A percentile compares a stretch with the other conserved stretches of the same genome.
phyloP scores from a whole-genome alignment of 2,888 invertebrate genomes.

The Chrysolina americana region DNA sequence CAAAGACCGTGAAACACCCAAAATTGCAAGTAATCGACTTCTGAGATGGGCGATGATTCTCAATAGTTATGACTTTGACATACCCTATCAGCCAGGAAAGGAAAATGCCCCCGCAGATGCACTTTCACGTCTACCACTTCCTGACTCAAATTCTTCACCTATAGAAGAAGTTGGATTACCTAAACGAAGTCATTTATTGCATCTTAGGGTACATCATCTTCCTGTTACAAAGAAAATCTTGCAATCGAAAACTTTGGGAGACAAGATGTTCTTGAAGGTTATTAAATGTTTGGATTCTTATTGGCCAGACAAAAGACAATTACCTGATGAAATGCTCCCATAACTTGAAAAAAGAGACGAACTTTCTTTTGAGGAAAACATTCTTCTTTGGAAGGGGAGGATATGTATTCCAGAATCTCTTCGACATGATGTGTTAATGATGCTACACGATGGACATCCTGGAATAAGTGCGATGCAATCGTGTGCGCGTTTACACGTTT shows the following conservation, averaged over 20 bases:
- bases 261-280: conserved; percentile 22
- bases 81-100: not conserved
- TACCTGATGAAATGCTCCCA: conserved; percentile 31
- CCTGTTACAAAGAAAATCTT: conserved; percentile 19
- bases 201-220: conserved; percentile 2
- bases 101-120: not conserved
- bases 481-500: conserved; percentile 47
- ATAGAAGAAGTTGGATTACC: not conserved
- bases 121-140: not conserved
- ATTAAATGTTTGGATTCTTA: conserved; percentile 20
- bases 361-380: conserved; percentile 43
- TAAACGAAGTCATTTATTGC: conserved; percentile 15
- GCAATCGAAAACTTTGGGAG: conserved; percentile 23
- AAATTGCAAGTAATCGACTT: conserved; percentile 30
- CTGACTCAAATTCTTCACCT: not conserved
- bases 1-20: conserved; percentile 22
- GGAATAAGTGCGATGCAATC: conserved; percentile 53
- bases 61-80: not conserved
- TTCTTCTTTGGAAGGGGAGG: conserved; percentile 46
- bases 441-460: conserved; percentile 46
- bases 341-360: conserved; percentile 50
- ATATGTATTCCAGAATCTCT: conserved; percentile 29
- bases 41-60: conserved; percentile 32
- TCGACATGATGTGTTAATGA: conserved; percentile 23
- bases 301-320: conserved; percentile 34